Conservation (phyloP, 2,888 invertebrate species). For the Drosophila fungiperda region DNA sequence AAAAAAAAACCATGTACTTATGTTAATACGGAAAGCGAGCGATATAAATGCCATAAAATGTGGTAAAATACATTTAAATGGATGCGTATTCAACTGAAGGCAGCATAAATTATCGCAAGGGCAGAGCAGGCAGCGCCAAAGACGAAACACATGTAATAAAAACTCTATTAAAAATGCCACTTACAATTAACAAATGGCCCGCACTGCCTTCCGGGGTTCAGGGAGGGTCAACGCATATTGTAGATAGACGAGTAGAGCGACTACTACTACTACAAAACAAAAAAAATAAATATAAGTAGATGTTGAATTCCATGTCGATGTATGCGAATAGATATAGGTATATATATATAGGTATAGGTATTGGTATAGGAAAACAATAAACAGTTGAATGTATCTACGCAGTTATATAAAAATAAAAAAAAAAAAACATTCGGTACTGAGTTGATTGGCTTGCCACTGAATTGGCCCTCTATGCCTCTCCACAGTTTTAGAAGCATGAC, state of each 20-base stretch:
- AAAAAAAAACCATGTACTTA: conserved; percentile 22
- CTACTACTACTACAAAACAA: conserved; percentile 12
- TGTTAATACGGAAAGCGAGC: conserved; percentile 50
- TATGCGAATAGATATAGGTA: conserved; percentile 5
- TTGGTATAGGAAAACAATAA: conserved; percentile 10
- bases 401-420: conserved; percentile 56
- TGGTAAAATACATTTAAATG: conserved; percentile 63
- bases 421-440: conserved; percentile 41
- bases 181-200: conserved; percentile 74
- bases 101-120: conserved; percentile 63
- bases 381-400: conserved; percentile 66
- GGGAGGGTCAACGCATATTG: conserved; percentile 43
- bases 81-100: conserved; percentile 47
- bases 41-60: conserved; percentile 63
- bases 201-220: conserved; percentile 47
- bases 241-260: conserved; percentile 28
- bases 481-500: conserved; percentile 25
- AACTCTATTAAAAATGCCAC: conserved; percentile 70
- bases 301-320: background rate
- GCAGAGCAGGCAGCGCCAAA: background rate
- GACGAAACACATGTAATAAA: conserved; percentile 54
- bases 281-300: conserved; percentile 21
- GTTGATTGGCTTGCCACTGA: conserved; percentile 64
- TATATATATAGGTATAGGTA: conserved; percentile 14
- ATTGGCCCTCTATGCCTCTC: conserved; percentile 29